Evolutionary conservation across 2,113 vertebrate species (phyloP), one percentile per base, ranked within the genome.

Genomic region (Polypterus bichir): DNA sequence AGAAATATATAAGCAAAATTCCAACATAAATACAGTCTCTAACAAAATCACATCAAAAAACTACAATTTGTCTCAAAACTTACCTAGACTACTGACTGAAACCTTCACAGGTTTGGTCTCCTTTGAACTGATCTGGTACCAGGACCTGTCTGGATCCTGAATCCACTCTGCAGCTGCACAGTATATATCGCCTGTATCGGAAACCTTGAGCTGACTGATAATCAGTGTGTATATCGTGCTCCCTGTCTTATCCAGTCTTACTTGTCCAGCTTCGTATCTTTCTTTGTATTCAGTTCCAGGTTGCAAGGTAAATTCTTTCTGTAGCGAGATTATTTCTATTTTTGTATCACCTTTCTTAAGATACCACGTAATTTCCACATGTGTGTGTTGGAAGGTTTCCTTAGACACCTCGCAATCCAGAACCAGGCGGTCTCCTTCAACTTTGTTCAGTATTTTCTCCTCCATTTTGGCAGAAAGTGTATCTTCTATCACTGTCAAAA

Each of bases 91-190:
- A 9, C 6, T 10, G 9, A 86, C 62, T 1, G 0, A 61, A 67
- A 88, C 64, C 0, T 1, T 62, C 0, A 65, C 72, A 52, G 47
- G 74, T 9, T 54, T 11, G 0, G 88, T 77, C 11, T 67, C 61
- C 65, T 84, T 92, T 67, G 58, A 62, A 2, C 81, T 62, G 54
- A 97, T 89, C 4, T 62, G 59, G 66, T 83, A 84, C 94, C 95
- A 98, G 0, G 71, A 85, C 52, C 71, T 60, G 61, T 92, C 89
- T 0, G 90, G 89, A 64, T 98, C 93, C 75, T 92, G 86, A 57
- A 95, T 91, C 92, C 92, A 97, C 62, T 97, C 92, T 0, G 70
- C 67, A 3, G 83, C 88, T 59, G 82, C 76, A 4, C 93, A 97
- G 77, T 84, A 89, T 63, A 95, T 67, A 48, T 69, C 68, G 0